Conservation (phyloP, 2,113 vertebrate genomes). For the Ammodramus savannarum region DNA sequence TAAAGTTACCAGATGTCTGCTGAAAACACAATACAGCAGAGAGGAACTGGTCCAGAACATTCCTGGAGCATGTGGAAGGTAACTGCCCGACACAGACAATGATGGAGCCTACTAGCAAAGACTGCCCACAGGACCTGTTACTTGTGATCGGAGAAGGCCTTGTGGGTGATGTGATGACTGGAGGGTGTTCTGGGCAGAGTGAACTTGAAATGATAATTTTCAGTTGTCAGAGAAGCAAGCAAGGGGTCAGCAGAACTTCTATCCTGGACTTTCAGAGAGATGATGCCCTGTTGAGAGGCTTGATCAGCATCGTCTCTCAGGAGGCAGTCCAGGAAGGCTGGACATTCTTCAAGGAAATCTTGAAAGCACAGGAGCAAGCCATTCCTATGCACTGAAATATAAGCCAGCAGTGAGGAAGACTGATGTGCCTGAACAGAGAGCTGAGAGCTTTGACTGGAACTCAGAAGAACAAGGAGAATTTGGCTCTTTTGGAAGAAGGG, state of each 20-base stretch:
- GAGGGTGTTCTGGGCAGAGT: not conserved
- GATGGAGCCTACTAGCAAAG: not conserved
- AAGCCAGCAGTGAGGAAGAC: not conserved
- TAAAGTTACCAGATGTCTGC: not conserved
- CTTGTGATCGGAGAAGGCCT: not conserved
- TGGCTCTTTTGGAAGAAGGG: not conserved
- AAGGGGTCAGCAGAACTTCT: not conserved
- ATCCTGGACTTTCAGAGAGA: not conserved
- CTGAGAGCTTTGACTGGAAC: not conserved
- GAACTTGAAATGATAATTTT: not conserved
- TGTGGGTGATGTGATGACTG: not conserved
- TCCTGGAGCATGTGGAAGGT: not conserved
- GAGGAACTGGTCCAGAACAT: not conserved
- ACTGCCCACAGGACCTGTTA: not conserved
- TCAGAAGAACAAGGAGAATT: not conserved
- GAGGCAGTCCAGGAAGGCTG: not conserved
- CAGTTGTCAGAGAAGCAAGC: not conserved
- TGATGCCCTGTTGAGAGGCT: not conserved
- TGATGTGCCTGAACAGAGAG: not conserved
- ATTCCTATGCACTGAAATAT: not conserved
- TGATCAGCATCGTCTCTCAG: not conserved
- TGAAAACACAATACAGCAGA: not conserved
- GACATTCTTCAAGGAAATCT: not conserved
- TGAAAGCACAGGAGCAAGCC: not conserved
- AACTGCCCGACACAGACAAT: not conserved